Evolutionary conservation across 2,888 invertebrate species (phyloP), one percentile per base, ranked within the genome.

Genomic region (Drosophila limbata): DNA sequence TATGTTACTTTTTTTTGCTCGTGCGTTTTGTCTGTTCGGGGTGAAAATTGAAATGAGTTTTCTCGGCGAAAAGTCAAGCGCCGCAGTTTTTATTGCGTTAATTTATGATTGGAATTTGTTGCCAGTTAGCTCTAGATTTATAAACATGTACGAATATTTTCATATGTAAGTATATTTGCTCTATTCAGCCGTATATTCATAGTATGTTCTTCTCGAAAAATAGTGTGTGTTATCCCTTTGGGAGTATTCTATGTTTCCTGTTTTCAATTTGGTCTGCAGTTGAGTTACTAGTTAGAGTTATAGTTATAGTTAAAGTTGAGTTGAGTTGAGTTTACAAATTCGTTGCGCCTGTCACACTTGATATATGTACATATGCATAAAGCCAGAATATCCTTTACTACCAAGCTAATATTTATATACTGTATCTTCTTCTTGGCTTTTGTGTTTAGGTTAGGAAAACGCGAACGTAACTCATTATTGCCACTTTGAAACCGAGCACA

Each of bases 41-140:
- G 64, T 69, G 72, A 75, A 75, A 79, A 71, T 69, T 65, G 68
- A 79, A 79, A 69, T 75, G 52, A 40, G 63, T 53, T 47, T 51
- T 44, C 40, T 69, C 80, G 67, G 64, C 79, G 64, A 64, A 79
- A 81, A 79, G 80, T 77, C 78, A 69, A 77, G 48, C 57, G 66
- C 50, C 78, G 21, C 62, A 73, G 50, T 66, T 79, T 81, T 83
- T 79, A 82, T 87, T 69, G 66, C 72, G 82, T 69, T 87, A 79
- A 84, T 83, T 83, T 83, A 83, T 82, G 84, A 75, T 79, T 87
- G 74, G 66, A 84, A 83, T 84, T 82, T 82, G 74, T 69, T 63
- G 77, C 84, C 79, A 76, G 84, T 86, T 78, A 86, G 76, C 77
- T 53, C 69, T 73, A 70, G 65, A 62, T 79, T 73, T 68, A 78